These are phyloP conservation scores for Sebastes schlegelii DNA, from an alignment of 2,113 vertebrate genomes.

Conservation along the genomic window DNA sequence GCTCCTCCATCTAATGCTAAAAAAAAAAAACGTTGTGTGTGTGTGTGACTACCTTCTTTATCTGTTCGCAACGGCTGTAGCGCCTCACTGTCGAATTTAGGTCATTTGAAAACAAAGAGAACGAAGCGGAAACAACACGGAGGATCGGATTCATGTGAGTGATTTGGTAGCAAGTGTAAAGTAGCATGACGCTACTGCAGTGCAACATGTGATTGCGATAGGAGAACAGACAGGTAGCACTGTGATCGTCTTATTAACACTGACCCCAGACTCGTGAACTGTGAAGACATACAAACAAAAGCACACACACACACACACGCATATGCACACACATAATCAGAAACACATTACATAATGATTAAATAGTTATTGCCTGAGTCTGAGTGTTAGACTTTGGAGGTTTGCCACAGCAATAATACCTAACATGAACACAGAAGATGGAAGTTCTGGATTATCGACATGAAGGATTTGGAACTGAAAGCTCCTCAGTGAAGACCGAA, in stretches of 20 bases:
- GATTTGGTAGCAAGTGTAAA: conserved; percentile 14
- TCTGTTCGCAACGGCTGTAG: conserved; percentile 56
- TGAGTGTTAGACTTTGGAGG: conserved; percentile 29
- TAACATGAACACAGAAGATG: conserved; percentile 31
- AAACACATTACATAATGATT: conserved; percentile 15
- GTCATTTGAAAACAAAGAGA: conserved; percentile 26
- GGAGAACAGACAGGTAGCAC: conserved; percentile 80
- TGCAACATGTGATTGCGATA: not conserved
- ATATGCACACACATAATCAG: conserved; percentile 25
- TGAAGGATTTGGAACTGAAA: not conserved
- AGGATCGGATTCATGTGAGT: conserved; percentile 18
- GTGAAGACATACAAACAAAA: conserved; percentile 69
- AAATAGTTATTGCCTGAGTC: conserved; percentile 39
- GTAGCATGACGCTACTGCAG: not conserved
- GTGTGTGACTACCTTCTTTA: conserved; percentile 33
- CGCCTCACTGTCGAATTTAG: conserved; percentile 33
- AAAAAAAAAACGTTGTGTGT: not conserved
- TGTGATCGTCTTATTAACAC: conserved; percentile 83
- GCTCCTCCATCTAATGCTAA: conserved; percentile 33
- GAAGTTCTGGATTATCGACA: conserved; percentile 1
- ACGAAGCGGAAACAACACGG: not conserved
- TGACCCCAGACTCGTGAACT: conserved; percentile 85
- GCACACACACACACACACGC: conserved; percentile 41
- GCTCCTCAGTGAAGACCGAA: conserved; percentile 36
- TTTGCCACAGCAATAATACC: conserved; percentile 84